These are phyloP conservation scores for Exocentrus adspersus DNA, from an alignment of 2,888 invertebrate genomes.

Conservation along the genomic window DNA sequence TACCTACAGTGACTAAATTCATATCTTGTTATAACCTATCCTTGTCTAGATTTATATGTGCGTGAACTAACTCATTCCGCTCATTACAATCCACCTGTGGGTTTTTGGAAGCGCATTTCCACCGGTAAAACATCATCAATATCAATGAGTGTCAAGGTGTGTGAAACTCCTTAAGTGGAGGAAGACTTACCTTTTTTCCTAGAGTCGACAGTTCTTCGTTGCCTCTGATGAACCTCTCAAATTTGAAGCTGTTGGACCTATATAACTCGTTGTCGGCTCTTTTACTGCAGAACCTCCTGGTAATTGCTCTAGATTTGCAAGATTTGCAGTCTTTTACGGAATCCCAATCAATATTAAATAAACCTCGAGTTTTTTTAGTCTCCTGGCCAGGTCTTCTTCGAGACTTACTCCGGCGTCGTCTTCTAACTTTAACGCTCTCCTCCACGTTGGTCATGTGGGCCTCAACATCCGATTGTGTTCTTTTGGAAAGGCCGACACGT, in stretches of 20 bases:
- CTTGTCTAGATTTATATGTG: conserved; percentile 10
- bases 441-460: conserved; percentile 48
- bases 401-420: conserved; percentile 58
- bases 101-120: background rate
- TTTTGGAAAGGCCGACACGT: conserved; percentile 62
- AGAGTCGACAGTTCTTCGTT: conserved; percentile 67
- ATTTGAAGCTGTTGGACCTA: conserved; percentile 88
- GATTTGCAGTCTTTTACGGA: conserved; percentile 68
- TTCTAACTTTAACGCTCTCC: conserved; percentile 49
- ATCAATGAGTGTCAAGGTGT: conserved; percentile 27
- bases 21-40: conserved; percentile 7
- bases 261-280: conserved; percentile 85
- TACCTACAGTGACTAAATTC: background rate
- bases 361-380: conserved; percentile 58
- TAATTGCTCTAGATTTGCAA: conserved; percentile 69
- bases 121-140: conserved; percentile 1
- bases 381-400: conserved; percentile 54
- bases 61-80: conserved; percentile 7
- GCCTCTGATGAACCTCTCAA: conserved; percentile 82
- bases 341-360: conserved; percentile 67
- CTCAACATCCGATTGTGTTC: conserved; percentile 54
- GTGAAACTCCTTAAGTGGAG: background rate
- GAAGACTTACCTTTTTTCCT: conserved; percentile 75
- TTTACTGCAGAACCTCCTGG: conserved; percentile 79
- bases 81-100: conserved; percentile 14